Base-by-base conservation (phyloP, 2,797 vertebrate species). In the Strix occidentalis region DNA sequence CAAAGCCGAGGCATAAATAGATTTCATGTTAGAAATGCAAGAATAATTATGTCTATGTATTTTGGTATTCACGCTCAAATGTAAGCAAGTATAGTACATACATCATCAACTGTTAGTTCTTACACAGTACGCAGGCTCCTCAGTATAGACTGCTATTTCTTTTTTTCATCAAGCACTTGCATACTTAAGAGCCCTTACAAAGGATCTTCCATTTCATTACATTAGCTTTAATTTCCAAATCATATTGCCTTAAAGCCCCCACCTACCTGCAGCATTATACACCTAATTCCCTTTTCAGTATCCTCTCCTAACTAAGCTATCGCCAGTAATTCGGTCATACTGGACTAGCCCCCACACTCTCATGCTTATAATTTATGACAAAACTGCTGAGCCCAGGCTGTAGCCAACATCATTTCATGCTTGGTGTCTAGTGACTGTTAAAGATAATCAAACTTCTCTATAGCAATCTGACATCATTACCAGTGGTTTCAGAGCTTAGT, bases 401-500 rank as follows among this genome's bases (percentile, higher is more conserved):
- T 12, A 65, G 71, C 46, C 53, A 70, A 51, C 61, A 70, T 85
- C 56, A 77, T 94, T 96, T 96, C 96, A 96, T 90, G 76, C 85
- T 91, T 78, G 60, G 74, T 51, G 57, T 89, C 63, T 80, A 91
- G 89, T n/a, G 76, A 94, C 91, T 76, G 92, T 95, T 83, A 95
- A 91, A 97, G 83, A 89, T 92, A 97, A 97, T 97, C 87, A 96
- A 93, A 96, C 75, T 77, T 93, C 57, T 93, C 95, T 94, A 93
- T 91, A 94, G 94, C 93, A 81, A 94, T 71, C 77, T 96, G 80
- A 93, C 86, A 88, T 86, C 93, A 95, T 95, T 96, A 95, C 91
- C 56, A 87, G 45, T 45, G n/a, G 83, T 96, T 96, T 96, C 97
- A 92, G 96, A 93, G 71, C 87, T 97, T 72, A 90, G 57, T 45